phyloP scores from a whole-genome alignment of 2,113 vertebrate species.

The Oreochromis tanganicae region DNA sequence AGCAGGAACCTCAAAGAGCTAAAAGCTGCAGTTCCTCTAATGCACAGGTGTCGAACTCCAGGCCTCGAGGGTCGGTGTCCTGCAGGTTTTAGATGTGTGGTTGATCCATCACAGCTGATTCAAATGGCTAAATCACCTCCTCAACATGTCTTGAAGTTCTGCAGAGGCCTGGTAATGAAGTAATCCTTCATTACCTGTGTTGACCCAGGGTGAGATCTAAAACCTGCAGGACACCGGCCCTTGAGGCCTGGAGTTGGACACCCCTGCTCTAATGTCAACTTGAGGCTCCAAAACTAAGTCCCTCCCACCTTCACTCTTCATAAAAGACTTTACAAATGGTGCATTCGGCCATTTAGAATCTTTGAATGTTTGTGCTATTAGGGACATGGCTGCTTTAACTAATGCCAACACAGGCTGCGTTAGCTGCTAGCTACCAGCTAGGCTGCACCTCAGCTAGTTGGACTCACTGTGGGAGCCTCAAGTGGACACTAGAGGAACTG shows the following conservation, averaged over 20 bases:
- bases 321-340: not conserved
- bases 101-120: fast-evolving
- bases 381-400: not conserved
- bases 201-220: too few relatives aligned
- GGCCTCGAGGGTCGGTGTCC: not conserved
- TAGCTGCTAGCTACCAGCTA: not conserved
- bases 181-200: too few relatives aligned
- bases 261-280: not conserved
- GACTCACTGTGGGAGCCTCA: not conserved
- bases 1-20: not conserved
- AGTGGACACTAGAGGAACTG: not conserved
- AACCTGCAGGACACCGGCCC: too few relatives aligned
- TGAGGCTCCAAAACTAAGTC: not conserved
- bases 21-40: not conserved
- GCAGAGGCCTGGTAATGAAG: not conserved
- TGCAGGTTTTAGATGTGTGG: not conserved
- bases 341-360: fast-evolving
- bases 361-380: not conserved
- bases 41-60: not conserved
- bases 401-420: fast-evolving
- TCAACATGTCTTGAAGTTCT: not conserved
- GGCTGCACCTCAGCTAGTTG: not conserved
- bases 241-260: too few relatives aligned
- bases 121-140: fast-evolving
- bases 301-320: not conserved